These are phyloP conservation scores for Galeopterus variegatus DNA, from an alignment of 2,113 vertebrate genomes.

Conservation along the genomic window DNA sequence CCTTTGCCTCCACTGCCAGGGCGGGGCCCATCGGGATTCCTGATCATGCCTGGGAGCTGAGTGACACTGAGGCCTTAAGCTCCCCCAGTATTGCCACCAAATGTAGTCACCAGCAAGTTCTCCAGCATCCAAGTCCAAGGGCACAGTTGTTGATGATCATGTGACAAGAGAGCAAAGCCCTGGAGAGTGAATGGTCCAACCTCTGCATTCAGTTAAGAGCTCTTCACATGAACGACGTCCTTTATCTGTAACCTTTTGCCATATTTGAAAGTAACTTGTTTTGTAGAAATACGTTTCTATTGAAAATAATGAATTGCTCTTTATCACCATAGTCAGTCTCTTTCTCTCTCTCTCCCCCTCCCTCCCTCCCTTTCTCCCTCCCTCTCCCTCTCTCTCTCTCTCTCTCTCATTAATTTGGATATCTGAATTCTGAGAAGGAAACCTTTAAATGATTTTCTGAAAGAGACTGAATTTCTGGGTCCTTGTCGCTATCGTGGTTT, in stretches of 20 bases:
- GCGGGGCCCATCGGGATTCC: not conserved
- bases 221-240: not conserved
- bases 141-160: not conserved
- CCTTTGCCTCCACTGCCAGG: slow-evolving; percentile 77
- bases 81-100: slow-evolving; percentile 58
- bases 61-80: slow-evolving; percentile 75
- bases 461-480: slow-evolving; percentile 59
- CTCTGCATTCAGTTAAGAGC: not conserved
- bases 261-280: slow-evolving; percentile 56
- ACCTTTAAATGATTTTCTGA: slow-evolving; percentile 56
- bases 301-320: slow-evolving; percentile 21
- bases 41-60: slow-evolving; percentile 61
- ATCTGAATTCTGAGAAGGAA: slow-evolving; percentile 65
- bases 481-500: not conserved
- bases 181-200: not conserved
- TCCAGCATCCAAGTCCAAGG: slow-evolving; percentile 62
- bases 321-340: not conserved
- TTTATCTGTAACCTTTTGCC: slow-evolving; percentile 28
- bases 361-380: not conserved
- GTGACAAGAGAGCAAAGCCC: slow-evolving; percentile 47
- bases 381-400: no score
- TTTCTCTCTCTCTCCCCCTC: not conserved
- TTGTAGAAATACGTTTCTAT: slow-evolving; percentile 67
- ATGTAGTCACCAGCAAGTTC: slow-evolving; percentile 79
- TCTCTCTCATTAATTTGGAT: not conserved